Evolutionary conservation across 2,797 vertebrate species (phyloP).

Genomic region (Caiman crocodilus): DNA sequence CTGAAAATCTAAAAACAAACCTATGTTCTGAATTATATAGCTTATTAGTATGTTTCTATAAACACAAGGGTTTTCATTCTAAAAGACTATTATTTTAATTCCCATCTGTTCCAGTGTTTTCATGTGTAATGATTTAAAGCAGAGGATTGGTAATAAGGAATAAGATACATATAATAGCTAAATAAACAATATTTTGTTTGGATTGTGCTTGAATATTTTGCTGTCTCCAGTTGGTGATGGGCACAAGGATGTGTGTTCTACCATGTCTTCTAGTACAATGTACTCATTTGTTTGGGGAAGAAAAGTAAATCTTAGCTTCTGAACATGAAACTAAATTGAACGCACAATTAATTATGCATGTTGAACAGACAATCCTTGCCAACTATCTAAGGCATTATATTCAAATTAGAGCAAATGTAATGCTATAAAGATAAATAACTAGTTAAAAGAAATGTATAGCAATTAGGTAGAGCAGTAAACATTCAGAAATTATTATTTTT

Average conservation of each 20-base stretch:
- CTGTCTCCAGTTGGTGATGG: not conserved
- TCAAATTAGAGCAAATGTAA: not conserved
- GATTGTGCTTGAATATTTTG: not conserved
- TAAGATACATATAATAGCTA: not conserved
- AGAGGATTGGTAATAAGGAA: not conserved
- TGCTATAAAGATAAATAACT: fast-evolving
- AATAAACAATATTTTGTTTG: not conserved
- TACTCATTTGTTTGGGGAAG: not conserved
- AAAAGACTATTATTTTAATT: not conserved
- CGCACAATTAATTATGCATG: fast-evolving
- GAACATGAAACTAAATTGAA: not conserved
- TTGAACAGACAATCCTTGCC: not conserved
- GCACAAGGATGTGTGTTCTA: not conserved
- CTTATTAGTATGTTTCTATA: not conserved
- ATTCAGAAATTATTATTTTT: not conserved
- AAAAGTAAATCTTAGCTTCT: not conserved
- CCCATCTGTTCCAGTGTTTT: not conserved
- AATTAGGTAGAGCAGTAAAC: fast-evolving
- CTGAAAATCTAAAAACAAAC: not conserved
- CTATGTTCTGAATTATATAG: slow-evolving; percentile 2
- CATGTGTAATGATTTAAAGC: not conserved
- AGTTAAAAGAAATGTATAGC: not conserved
- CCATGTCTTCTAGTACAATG: not conserved
- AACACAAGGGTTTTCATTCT: slow-evolving; percentile 46
- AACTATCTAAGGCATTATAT: not conserved